Conservation (phyloP, 2,797 vertebrate genomes). For the Gambusia yucatana region DNA sequence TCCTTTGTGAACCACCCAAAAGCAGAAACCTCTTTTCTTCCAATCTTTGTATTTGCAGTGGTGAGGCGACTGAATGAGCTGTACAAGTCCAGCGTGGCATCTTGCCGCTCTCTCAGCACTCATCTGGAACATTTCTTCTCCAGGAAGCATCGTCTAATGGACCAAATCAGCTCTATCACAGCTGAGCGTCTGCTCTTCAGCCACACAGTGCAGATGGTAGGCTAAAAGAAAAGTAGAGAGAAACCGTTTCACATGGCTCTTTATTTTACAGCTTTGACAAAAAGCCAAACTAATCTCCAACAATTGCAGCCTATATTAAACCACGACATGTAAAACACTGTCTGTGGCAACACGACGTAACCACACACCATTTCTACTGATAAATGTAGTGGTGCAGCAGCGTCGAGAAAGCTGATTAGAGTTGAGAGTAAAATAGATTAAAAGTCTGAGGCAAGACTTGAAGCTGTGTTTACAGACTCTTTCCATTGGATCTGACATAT, state of each 20-base stretch:
- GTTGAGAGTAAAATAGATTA: background rate
- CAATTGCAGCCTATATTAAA: background rate
- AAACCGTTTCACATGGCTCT: background rate
- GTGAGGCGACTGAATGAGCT: constrained; percentile 92
- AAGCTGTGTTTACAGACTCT: background rate
- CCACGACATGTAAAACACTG: background rate
- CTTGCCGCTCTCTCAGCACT: constrained; percentile 89
- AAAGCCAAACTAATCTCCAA: background rate
- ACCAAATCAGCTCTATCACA: constrained; percentile 92
- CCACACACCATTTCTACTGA: background rate
- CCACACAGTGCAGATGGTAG: constrained; percentile 95
- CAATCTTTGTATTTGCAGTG: constrained; percentile 75
- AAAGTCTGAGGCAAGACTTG: background rate
- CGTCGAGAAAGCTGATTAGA: background rate
- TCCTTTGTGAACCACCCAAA: background rate
- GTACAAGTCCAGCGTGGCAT: constrained; percentile 92
- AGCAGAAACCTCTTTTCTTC: background rate
- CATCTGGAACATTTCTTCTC: constrained; percentile 92
- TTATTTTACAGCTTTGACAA: background rate
- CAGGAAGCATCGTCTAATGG: constrained; percentile 95
- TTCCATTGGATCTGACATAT: background rate
- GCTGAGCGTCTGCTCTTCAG: constrained; percentile 96
- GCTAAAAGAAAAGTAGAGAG: background rate
- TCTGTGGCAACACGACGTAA: background rate
- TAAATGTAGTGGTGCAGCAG: background rate